Percentiles rank a stretch among this genome's conserved stretches.
Evolutionary conservation across 2,113 vertebrate genomes (phyloP).

Genomic region (Hippocampus guttulatus): DNA sequence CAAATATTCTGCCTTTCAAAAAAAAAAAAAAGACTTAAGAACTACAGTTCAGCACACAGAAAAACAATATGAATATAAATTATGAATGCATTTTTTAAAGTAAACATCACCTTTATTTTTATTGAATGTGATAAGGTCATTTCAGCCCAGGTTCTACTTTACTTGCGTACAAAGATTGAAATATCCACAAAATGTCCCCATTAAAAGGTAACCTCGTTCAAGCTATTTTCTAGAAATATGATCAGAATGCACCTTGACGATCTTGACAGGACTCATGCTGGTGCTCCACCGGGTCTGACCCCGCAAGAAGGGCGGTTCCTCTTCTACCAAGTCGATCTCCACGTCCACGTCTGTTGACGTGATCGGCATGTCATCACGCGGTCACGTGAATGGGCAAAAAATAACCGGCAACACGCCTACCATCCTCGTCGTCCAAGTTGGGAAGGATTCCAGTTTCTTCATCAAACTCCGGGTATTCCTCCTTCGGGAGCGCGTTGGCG

Average conservation of each 20-base stretch:
- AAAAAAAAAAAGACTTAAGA: no score
- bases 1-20: background rate
- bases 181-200: no score
- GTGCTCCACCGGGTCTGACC: constrained; percentile 98
- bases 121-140: no score
- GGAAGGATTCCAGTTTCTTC: constrained; percentile 97
- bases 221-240: no score
- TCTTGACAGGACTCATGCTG: constrained; percentile 99
- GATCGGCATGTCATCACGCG: background rate
- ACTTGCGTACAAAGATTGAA: no score
- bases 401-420: constrained; percentile 54
- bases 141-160: no score
- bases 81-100: no score
- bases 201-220: no score
- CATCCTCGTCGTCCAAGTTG: constrained; percentile 97
- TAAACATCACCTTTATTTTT: no score
- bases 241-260: constrained; percentile 83
- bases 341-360: constrained; percentile 85
- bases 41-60: no score
- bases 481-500: constrained; percentile 95
- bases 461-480: constrained; percentile 97
- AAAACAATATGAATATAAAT: no score
- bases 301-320: constrained; percentile 93
- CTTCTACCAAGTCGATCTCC: constrained; percentile 96
- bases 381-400: background rate